Conservation (phyloP, 2,113 vertebrate species). For the Thomomys bottae region DNA sequence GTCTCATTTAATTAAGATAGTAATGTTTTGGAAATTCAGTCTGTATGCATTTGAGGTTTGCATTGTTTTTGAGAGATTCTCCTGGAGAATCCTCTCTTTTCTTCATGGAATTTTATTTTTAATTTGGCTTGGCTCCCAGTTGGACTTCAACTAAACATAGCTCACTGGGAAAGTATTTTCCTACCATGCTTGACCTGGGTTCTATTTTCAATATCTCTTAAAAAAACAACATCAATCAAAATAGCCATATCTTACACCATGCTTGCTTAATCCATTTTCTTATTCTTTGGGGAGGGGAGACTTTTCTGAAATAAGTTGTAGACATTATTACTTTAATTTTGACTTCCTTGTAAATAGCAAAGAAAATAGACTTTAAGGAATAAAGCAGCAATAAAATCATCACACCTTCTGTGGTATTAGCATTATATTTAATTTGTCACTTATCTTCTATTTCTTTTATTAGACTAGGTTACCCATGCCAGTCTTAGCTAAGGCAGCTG, state of each 20-base stretch:
- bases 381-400: background rate
- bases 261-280: conserved; percentile 24
- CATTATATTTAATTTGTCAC: background rate
- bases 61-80: background rate
- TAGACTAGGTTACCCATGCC: too few species aligned
- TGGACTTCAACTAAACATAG: background rate
- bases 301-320: conserved; percentile 14
- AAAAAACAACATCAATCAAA: background rate
- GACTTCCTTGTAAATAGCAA: background rate
- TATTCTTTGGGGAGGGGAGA: background rate
- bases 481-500: too few species aligned
- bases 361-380: background rate
- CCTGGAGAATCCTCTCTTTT: background rate
- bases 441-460: conserved; percentile 18
- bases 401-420: background rate
- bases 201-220: background rate
- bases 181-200: background rate
- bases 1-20: background rate
- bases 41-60: background rate
- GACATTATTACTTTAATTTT: background rate
- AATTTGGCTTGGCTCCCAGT: background rate
- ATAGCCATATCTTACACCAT: background rate
- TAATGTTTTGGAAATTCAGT: background rate
- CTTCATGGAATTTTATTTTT: background rate
- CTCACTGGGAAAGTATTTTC: background rate